These are phyloP conservation scores for Heteromormyrus szaboi DNA, from an alignment of 2,797 vertebrate genomes.

Conservation along the genomic window DNA sequence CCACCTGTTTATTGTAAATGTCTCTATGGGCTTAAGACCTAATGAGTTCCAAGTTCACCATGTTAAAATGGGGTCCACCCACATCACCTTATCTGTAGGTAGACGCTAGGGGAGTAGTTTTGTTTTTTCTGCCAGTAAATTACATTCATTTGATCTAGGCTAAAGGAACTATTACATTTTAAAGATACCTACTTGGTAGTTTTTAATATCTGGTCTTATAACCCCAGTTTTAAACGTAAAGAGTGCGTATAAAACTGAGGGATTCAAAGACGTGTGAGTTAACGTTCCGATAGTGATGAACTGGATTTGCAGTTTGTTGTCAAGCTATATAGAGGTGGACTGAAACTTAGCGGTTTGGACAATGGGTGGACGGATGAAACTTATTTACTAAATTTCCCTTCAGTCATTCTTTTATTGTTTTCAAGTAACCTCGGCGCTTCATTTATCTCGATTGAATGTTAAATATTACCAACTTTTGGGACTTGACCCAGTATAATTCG, in stretches of 20 bases:
- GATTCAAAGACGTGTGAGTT: background rate
- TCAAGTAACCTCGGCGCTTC: background rate
- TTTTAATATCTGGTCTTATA: background rate
- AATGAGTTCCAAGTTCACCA: background rate
- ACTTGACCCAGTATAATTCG: background rate
- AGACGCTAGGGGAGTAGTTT: background rate
- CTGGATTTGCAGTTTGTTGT: background rate
- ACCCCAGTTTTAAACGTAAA: background rate
- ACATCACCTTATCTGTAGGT: background rate
- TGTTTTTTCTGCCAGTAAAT: background rate
- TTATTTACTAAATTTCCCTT: background rate
- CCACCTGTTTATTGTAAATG: slow-evolving; percentile 5
- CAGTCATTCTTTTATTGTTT: background rate
- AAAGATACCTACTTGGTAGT: background rate
- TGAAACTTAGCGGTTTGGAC: background rate
- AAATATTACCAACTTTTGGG: background rate
- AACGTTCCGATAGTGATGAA: background rate
- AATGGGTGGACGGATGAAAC: background rate
- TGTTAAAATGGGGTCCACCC: background rate
- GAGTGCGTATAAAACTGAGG: background rate
- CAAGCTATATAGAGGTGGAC: background rate
- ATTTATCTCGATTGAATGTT: background rate
- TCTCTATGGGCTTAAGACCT: background rate
- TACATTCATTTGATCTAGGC: background rate
- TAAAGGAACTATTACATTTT: background rate